A percentile compares a stretch with the other conserved stretches of the same genome.
Evolutionary conservation across 2,888 invertebrate species (phyloP).

Genomic region (Lapara coniferarum): DNA sequence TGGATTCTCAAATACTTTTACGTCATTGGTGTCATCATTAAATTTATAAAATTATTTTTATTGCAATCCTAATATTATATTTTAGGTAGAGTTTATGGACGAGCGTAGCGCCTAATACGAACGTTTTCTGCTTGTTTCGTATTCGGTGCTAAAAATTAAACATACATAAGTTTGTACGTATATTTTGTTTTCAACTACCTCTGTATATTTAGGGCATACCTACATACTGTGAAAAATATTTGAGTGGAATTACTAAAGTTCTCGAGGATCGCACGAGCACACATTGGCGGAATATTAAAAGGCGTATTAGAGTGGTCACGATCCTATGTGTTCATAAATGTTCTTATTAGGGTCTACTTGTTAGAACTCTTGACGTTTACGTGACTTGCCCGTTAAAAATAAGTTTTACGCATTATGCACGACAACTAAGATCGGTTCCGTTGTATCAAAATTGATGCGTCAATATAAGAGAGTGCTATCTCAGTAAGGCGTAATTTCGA

Average conservation of each 20-base stretch:
- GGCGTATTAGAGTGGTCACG: constrained; percentile 70
- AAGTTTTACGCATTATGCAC: constrained; percentile 32
- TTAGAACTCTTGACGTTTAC: constrained; percentile 53
- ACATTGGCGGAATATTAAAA: constrained; percentile 77
- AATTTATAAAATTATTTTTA: neutral
- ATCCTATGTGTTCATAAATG: constrained; percentile 66
- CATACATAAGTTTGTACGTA: too few relatives aligned
- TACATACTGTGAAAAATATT: constrained; percentile 62
- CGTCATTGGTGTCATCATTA: neutral
- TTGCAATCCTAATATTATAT: neutral
- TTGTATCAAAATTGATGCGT: too few relatives aligned
- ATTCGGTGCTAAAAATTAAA: too few relatives aligned
- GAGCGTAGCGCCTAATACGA: neutral
- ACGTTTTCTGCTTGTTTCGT: too few relatives aligned
- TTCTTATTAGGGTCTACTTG: constrained; percentile 63
- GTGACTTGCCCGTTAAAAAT: constrained; percentile 46
- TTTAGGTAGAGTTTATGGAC: too few relatives aligned
- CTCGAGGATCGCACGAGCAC: constrained; percentile 55
- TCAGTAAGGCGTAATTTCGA: too few relatives aligned
- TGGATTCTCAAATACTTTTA: constrained; percentile 18
- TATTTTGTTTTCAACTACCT: too few relatives aligned
- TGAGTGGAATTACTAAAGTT: constrained; percentile 67
- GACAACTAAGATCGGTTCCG: neutral
- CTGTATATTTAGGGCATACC: constrained; percentile 14
- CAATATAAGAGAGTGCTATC: too few relatives aligned